Conservation (phyloP, 2,113 vertebrate genomes). For the Daubentonia madagascariensis region DNA sequence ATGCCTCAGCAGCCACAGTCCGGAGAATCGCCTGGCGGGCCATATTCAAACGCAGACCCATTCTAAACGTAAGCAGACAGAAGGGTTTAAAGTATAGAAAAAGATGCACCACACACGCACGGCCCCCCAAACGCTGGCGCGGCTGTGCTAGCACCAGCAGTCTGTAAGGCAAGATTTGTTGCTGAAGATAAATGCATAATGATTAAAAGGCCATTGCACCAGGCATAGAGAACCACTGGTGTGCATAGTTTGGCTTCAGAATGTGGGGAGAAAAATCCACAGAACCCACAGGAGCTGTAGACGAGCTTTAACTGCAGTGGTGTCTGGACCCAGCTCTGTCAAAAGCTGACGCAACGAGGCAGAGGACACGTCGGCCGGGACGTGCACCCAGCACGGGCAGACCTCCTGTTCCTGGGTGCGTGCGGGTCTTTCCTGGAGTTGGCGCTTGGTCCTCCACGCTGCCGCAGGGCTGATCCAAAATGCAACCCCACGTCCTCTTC, state of each 20-base stretch:
- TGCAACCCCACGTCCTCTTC: background rate
- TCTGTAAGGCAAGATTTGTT: no score
- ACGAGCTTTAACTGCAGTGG: rapidly evolving
- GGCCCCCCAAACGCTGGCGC: background rate
- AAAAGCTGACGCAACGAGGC: rapidly evolving
- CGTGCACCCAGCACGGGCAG: rapidly evolving
- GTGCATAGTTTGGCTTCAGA: background rate
- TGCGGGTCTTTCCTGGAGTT: background rate
- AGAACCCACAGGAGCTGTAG: rapidly evolving
- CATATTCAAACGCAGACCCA: no score
- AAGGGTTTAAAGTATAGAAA: background rate
- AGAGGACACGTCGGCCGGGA: background rate
- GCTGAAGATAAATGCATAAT: background rate
- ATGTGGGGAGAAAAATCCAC: rapidly evolving
- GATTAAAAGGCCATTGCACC: background rate
- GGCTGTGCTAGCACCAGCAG: background rate
- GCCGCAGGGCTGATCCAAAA: no score
- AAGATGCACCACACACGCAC: background rate
- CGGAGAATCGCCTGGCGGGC: no score
- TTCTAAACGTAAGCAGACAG: background rate
- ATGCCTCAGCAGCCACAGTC: no score
- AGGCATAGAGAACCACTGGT: no score
- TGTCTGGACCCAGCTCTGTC: no score
- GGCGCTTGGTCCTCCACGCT: background rate
- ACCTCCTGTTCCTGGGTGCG: rapidly evolving